These are phyloP conservation scores for Cochlearius cochlearius DNA, from an alignment of 2,113 vertebrate species.

Conservation along the genomic window DNA sequence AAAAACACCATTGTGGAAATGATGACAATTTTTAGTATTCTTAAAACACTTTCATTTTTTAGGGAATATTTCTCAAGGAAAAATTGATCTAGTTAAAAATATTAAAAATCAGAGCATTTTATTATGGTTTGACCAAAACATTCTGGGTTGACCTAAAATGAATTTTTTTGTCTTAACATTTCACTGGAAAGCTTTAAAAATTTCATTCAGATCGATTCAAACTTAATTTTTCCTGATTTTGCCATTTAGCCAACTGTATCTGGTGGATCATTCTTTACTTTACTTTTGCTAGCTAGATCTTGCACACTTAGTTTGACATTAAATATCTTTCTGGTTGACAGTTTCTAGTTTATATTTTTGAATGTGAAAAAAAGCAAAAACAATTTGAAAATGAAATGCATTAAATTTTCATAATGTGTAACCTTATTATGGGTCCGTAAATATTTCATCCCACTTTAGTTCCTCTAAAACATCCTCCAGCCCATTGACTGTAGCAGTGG, in stretches of 20 bases:
- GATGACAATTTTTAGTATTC: not conserved
- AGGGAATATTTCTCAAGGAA: not conserved
- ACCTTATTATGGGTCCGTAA: not conserved
- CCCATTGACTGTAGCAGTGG: conserved; percentile 1
- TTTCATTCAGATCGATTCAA: not conserved
- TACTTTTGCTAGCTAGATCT: not conserved
- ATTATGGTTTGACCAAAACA: not conserved
- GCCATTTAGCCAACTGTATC: not conserved
- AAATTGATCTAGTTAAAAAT: not conserved
- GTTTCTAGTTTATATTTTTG: not conserved
- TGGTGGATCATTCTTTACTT: not conserved
- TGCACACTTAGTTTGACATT: not conserved
- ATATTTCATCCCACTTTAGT: conserved; percentile 23
- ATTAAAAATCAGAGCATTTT: not conserved
- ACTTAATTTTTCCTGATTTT: not conserved
- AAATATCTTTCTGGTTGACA: not conserved
- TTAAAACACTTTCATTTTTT: not conserved
- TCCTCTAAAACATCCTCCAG: not conserved
- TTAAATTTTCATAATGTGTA: not conserved
- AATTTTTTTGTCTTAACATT: not conserved
- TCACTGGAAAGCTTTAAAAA: not conserved
- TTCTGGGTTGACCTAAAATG: not conserved
- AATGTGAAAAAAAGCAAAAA: not conserved
- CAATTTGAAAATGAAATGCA: not conserved
- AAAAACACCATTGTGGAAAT: not conserved